Percentiles rank a stretch among this genome's conserved stretches.
phyloP scores from a whole-genome alignment of 2,113 vertebrate species.

The Peromyscus leucopus region DNA sequence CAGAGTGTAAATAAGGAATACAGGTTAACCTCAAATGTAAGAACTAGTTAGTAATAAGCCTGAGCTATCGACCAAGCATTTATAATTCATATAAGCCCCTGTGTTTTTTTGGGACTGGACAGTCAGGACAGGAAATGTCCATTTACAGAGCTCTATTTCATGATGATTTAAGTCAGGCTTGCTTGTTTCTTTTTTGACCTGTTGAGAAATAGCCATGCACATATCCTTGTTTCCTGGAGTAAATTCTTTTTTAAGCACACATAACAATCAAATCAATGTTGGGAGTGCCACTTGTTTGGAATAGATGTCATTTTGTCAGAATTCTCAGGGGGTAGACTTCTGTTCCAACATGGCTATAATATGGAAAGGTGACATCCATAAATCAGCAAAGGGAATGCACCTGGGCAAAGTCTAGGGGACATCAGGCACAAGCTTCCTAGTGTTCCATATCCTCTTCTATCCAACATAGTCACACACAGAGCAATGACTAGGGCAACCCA shows the following conservation, averaged over 20 bases:
- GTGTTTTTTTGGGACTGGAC: too few species aligned
- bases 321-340: neutral
- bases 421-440: neutral
- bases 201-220: neutral
- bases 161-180: neutral
- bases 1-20: too few species aligned
- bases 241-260: conserved; percentile 34
- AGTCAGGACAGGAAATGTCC: too few species aligned
- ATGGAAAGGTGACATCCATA: neutral
- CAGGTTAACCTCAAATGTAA: too few species aligned
- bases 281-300: neutral
- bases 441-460: neutral
- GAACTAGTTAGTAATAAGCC: too few species aligned
- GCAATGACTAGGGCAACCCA: neutral
- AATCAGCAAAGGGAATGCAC: neutral
- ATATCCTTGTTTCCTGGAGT: neutral
- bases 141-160: neutral
- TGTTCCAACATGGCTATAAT: neutral
- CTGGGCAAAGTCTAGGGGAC: neutral
- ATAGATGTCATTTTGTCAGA: neutral
- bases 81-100: too few species aligned
- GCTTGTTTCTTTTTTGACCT: neutral
- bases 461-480: neutral
- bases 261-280: neutral
- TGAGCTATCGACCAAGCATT: too few species aligned